phyloP scores from a whole-genome alignment of 2,113 vertebrate genomes.

The Brachirus orientalis region DNA sequence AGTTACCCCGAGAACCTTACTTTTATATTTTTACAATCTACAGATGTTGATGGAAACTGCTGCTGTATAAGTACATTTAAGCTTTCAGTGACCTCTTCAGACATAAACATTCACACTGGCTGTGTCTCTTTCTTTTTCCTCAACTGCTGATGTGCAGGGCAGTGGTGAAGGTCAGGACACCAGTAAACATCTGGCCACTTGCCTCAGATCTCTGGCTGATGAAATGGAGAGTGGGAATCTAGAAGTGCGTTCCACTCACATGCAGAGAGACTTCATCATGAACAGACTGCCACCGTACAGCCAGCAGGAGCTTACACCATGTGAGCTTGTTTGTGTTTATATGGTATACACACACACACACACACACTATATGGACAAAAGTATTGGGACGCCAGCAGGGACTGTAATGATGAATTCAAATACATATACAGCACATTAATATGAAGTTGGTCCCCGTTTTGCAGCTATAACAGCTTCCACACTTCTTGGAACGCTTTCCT shows the following conservation, averaged over 20 bases:
- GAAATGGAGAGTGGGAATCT: slow-evolving; percentile 69
- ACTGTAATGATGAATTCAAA: no score
- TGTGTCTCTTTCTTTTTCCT: background rate
- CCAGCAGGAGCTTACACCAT: slow-evolving; percentile 70
- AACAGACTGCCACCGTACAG: slow-evolving; percentile 86
- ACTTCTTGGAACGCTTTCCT: no score
- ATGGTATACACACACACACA: background rate
- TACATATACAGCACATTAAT: no score
- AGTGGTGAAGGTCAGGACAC: slow-evolving; percentile 7
- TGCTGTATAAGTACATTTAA: no score
- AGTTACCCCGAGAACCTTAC: no score
- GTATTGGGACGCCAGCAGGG: no score
- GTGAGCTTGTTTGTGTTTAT: slow-evolving; percentile 52
- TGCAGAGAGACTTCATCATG: slow-evolving; percentile 90
- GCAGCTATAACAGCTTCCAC: no score
- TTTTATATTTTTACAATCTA: no score
- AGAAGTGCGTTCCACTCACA: slow-evolving; percentile 80
- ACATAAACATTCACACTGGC: no score
- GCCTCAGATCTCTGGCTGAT: slow-evolving; percentile 84
- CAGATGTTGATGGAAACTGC: no score
- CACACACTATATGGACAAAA: background rate
- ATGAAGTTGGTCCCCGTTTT: no score
- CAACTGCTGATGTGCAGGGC: slow-evolving; percentile 33
- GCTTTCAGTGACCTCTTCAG: no score
- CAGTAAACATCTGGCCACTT: slow-evolving; percentile 70